phyloP scores from a whole-genome alignment of 2,888 invertebrate species.

The Habrosyne pyritoides region DNA sequence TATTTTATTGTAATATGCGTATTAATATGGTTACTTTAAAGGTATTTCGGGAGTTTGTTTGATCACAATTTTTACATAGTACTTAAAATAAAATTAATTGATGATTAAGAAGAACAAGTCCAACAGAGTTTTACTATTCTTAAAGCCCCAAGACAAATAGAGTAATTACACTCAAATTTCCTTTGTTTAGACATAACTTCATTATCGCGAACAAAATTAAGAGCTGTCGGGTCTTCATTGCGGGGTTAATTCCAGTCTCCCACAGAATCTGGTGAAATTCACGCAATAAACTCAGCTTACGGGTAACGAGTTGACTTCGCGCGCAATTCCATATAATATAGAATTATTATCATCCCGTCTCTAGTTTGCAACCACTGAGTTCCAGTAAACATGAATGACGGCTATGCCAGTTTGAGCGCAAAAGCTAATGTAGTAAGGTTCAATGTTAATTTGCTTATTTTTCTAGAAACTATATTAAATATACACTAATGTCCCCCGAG shows the following conservation, averaged over 20 bases:
- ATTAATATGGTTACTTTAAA: no score
- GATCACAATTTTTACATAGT: neutral
- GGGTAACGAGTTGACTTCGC: constrained; percentile 20
- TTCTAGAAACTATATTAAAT: no score
- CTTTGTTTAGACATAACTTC: neutral
- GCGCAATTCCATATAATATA: constrained; percentile 47
- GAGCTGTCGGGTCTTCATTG: constrained; percentile 6
- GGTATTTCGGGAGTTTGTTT: no score
- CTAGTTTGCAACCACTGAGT: constrained; percentile 5
- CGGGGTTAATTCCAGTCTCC: constrained; percentile 21
- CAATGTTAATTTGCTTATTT: no score
- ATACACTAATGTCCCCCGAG: no score
- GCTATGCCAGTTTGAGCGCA: neutral
- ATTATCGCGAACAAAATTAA: constrained; percentile 8
- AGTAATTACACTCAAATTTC: neutral
- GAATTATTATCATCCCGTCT: constrained; percentile 44
- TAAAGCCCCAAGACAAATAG: neutral
- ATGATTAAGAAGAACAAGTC: neutral
- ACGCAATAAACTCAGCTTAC: constrained; percentile 37
- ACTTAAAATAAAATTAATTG: neutral
- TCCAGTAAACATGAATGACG: neutral
- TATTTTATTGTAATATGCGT: no score
- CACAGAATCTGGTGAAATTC: constrained; percentile 26
- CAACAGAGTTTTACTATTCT: neutral
- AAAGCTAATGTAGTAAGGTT: neutral